Conservation (phyloP, 2,888 invertebrate genomes). For the Acronicta leporina region DNA sequence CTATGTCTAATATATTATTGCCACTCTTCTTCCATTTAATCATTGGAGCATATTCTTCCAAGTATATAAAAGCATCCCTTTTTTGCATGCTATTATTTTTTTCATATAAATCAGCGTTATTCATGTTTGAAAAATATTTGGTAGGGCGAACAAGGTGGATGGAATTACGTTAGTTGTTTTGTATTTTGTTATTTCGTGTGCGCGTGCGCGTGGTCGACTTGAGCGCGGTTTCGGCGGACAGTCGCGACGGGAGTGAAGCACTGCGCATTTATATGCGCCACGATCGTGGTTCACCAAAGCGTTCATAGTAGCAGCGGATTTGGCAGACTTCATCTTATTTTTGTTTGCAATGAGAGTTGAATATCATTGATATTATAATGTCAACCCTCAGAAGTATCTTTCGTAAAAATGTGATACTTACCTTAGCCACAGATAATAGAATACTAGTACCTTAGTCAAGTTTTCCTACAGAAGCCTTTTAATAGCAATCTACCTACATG, state of each 20-base stretch:
- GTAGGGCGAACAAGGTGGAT: conserved; percentile 2
- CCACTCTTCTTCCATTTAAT: conserved; percentile 86
- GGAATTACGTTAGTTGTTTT: conserved; percentile 11
- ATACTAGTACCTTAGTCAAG: too few species aligned
- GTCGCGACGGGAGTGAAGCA: conserved; percentile 69
- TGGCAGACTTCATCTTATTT: conserved; percentile 38
- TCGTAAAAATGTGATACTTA: neutral
- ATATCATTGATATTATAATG: neutral
- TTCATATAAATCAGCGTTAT: conserved; percentile 92
- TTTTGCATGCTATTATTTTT: conserved; percentile 91
- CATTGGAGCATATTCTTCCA: conserved; percentile 89
- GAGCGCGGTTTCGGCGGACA: conserved; percentile 78
- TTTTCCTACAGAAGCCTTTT: too few species aligned
- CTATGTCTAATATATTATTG: conserved; percentile 90
- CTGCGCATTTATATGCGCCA: conserved; percentile 81
- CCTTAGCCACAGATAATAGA: too few species aligned
- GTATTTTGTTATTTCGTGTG: conserved; percentile 51
- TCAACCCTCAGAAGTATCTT: neutral
- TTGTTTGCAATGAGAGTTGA: conserved; percentile 1
- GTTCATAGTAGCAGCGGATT: conserved; percentile 58
- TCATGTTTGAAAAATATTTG: conserved; percentile 66
- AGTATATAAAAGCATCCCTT: conserved; percentile 80
- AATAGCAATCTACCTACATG: too few species aligned
- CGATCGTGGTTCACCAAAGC: conserved; percentile 60
- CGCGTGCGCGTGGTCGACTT: conserved; percentile 72